Evolutionary conservation across 2,797 vertebrate species (phyloP).

Genomic region (Stomatorhinus walkeri): DNA sequence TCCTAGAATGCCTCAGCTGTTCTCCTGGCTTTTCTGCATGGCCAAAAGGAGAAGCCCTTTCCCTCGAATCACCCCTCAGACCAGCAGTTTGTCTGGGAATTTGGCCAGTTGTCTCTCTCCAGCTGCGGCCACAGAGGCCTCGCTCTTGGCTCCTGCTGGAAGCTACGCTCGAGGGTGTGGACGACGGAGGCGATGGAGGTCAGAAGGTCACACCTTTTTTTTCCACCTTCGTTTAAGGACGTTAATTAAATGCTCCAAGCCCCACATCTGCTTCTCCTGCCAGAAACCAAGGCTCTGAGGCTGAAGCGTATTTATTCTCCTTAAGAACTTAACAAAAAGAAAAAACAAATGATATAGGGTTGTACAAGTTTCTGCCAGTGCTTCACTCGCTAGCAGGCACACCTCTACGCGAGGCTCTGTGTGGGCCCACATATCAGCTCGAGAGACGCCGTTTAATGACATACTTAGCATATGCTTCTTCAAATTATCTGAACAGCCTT

Average conservation of each 20-base stretch:
- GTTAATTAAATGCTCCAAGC: background rate
- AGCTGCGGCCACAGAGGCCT: background rate
- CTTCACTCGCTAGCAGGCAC: background rate
- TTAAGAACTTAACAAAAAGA: background rate
- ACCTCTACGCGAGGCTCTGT: background rate
- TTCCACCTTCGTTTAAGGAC: background rate
- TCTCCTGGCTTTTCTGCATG: background rate
- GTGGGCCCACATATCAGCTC: background rate
- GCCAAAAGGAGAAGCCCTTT: background rate
- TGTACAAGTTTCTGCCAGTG: background rate
- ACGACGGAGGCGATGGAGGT: background rate
- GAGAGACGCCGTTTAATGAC: background rate
- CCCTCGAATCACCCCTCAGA: background rate
- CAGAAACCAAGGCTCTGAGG: background rate
- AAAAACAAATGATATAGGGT: background rate
- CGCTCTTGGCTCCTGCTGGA: background rate
- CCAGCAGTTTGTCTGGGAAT: background rate
- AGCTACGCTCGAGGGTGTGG: background rate
- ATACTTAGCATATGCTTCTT: background rate
- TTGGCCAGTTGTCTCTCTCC: background rate
- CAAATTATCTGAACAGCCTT: background rate
- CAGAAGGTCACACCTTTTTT: background rate
- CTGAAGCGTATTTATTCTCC: background rate
- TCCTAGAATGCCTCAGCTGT: background rate
- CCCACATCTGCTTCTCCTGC: background rate